Percentiles rank a stretch among this genome's conserved stretches.
Conservation (phyloP, 1,140 invertebrate genomes). For the Macrosteles quadrilineatus region DNA sequence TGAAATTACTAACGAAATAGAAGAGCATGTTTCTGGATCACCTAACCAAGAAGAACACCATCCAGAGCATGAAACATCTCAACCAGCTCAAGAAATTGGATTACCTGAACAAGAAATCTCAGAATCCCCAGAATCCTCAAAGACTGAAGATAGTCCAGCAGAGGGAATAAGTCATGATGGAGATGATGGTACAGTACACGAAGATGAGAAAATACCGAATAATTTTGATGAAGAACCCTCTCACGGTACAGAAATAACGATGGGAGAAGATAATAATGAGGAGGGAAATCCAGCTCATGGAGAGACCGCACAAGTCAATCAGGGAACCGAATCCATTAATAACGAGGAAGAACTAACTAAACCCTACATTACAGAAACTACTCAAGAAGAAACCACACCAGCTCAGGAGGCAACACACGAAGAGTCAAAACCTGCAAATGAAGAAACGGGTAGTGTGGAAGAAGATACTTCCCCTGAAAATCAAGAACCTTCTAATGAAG, state of each 20-base stretch:
- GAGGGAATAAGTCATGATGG: not conserved
- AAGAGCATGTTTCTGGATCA: too few relatives aligned
- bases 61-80: not conserved
- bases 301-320: not conserved
- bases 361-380: too few relatives aligned
- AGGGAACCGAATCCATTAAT: slow-evolving; percentile 26
- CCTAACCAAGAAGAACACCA: not conserved
- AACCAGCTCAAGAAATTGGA: not conserved
- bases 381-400: too few relatives aligned
- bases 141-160: too few relatives aligned
- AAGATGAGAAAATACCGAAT: too few relatives aligned
- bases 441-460: slow-evolving; percentile 20
- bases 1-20: too few relatives aligned
- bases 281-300: not conserved
- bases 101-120: too few relatives aligned
- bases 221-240: too few relatives aligned
- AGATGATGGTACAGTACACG: too few relatives aligned
- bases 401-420: slow-evolving; percentile 10
- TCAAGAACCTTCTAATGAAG: not conserved
- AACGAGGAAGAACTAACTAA: slow-evolving; percentile 29
- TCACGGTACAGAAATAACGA: too few relatives aligned
- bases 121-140: too few relatives aligned
- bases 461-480: slow-evolving; percentile 29
- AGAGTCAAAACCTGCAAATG: slow-evolving; percentile 21
- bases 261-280: not conserved